Evolutionary conservation across 2,797 vertebrate genomes (phyloP).

Genomic region (Hyperoplus lanceolatus): DNA sequence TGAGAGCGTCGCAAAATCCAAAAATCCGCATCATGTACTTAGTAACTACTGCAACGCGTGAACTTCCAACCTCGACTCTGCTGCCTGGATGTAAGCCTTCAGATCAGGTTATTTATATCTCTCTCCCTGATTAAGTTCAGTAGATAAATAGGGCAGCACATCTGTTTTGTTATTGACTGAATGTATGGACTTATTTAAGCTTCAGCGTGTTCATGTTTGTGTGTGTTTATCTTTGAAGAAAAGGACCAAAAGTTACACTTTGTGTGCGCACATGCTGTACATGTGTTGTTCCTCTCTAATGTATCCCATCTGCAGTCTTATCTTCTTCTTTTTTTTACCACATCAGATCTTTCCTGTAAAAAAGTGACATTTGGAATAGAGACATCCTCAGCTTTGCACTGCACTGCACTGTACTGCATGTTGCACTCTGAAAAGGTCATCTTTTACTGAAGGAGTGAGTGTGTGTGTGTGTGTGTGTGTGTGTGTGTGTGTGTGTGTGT

Average conservation of each 20-base stretch:
- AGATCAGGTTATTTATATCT: conserved; percentile 73
- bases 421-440: conserved; percentile 78
- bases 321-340: conserved; percentile 58
- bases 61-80: conserved; percentile 64
- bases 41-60: conserved; percentile 58
- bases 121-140: conserved; percentile 67
- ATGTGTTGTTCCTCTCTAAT: conserved; percentile 32
- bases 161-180: conserved; percentile 56
- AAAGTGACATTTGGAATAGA: conserved; percentile 78
- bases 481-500: no score
- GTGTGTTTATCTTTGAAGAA: not conserved
- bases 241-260: not conserved
- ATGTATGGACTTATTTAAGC: conserved; percentile 42
- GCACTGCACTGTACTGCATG: conserved; percentile 22
- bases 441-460: conserved; percentile 65
- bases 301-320: conserved; percentile 30
- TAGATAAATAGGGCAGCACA: conserved; percentile 67
- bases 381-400: conserved; percentile 65
- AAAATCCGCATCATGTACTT: conserved; percentile 64
- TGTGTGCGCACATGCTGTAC: conserved; percentile 1
- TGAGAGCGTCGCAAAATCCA: conserved; percentile 47
- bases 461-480: not conserved
- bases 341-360: conserved; percentile 69
- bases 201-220: conserved; percentile 18
- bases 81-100: conserved; percentile 66